phyloP scores from a whole-genome alignment of 2,888 invertebrate genomes.

The Myopa testacea region DNA sequence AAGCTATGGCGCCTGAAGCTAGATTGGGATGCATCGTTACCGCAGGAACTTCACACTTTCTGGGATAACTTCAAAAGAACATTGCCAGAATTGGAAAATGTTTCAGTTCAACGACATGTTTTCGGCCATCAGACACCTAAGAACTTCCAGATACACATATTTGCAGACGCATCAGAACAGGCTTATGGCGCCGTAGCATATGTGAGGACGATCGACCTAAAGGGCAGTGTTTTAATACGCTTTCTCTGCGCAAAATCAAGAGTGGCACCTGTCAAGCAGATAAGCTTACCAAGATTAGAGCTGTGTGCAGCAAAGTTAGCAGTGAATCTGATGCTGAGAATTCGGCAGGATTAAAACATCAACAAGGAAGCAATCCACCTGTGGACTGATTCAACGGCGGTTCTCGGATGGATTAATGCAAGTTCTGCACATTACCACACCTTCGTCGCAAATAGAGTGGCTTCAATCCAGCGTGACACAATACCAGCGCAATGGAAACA shows the following conservation, averaged over 20 bases:
- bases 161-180: too few species aligned
- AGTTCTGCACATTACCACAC: slow-evolving; percentile 6
- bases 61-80: neutral
- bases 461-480: neutral
- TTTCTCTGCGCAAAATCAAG: slow-evolving; percentile 15
- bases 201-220: neutral
- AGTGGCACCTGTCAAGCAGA: neutral
- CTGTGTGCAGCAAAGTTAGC: slow-evolving; percentile 5
- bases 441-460: slow-evolving; percentile 7
- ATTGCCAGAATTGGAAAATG: neutral
- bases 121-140: neutral
- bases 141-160: too few species aligned
- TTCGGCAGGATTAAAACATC: too few species aligned
- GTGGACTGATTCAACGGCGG: too few species aligned
- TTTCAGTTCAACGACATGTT: neutral
- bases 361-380: neutral
- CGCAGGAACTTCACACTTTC: slow-evolving; percentile 15
- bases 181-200: slow-evolving; percentile 13
- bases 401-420: slow-evolving; percentile 9
- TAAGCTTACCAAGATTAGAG: neutral
- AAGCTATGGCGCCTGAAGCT: too few species aligned
- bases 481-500: neutral
- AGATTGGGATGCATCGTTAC: slow-evolving; percentile 8
- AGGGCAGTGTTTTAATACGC: neutral
- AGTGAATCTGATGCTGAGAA: neutral